Conservation (phyloP, 1,140 invertebrate species). For the Pseudoatta argentina region DNA sequence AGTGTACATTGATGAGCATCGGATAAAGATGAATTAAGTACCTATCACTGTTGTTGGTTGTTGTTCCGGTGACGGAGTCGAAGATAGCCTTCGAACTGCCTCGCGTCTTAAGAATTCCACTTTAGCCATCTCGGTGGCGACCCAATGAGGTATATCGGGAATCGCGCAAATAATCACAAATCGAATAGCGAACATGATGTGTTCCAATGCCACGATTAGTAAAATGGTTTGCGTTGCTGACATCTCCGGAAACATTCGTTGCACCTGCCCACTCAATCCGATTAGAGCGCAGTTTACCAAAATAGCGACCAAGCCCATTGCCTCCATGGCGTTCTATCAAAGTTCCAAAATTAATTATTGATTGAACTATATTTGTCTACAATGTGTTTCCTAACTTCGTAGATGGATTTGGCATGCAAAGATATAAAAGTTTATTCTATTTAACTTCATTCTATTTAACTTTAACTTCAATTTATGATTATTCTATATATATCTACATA, state of each 20-base stretch:
- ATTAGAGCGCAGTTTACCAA: conserved; percentile 98
- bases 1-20: neutral
- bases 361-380: neutral
- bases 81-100: conserved; percentile 87
- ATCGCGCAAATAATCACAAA: conserved; percentile 94
- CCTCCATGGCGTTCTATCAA: conserved; percentile 94
- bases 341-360: conserved; percentile 10
- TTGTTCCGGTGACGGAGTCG: conserved; percentile 85
- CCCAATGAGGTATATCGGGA: conserved; percentile 96
- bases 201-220: conserved; percentile 95
- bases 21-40: conserved; percentile 67
- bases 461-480: neutral
- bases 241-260: conserved; percentile 94
- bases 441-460: neutral
- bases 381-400: neutral
- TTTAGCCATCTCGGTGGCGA: conserved; percentile 95
- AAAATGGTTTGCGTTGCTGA: conserved; percentile 94
- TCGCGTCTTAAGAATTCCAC: conserved; percentile 93
- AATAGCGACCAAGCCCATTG: conserved; percentile 97
- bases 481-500: neutral
- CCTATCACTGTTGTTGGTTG: conserved; percentile 85
- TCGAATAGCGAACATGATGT: conserved; percentile 94
- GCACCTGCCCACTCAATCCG: conserved; percentile 95
- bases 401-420: neutral
- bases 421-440: neutral